Evolutionary conservation across 2,797 vertebrate genomes (phyloP).

Genomic region (Acanthiza pusilla): DNA sequence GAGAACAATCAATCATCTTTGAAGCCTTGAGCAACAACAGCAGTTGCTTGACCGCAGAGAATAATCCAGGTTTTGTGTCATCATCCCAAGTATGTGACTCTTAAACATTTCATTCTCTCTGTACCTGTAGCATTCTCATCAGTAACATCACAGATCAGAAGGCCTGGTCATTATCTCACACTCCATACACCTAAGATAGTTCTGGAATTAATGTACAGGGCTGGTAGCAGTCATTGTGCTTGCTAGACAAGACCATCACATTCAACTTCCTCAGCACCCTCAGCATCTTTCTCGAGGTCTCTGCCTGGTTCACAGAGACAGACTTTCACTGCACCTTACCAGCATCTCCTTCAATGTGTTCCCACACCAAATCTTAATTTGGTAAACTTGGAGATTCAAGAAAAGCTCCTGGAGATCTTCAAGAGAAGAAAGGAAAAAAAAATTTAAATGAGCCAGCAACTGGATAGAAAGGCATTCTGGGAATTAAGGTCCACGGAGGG

Average conservation of each 20-base stretch:
- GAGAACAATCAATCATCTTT: not conserved
- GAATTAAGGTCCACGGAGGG: not conserved
- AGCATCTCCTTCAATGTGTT: not conserved
- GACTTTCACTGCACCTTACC: not conserved
- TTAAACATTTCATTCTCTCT: not conserved
- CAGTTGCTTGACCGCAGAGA: not conserved
- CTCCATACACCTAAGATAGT: not conserved
- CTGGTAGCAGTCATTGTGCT: not conserved
- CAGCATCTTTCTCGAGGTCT: not conserved
- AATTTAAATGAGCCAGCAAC: not conserved
- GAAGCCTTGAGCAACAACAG: not conserved
- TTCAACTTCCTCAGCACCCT: not conserved
- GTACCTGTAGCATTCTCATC: not conserved
- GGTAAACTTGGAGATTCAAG: not conserved
- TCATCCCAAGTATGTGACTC: not conserved
- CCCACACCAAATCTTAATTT: not conserved
- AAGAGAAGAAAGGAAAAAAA: not conserved
- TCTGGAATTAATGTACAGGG: not conserved
- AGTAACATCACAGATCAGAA: not conserved
- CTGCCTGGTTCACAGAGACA: not conserved
- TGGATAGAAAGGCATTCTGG: not conserved
- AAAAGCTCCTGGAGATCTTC: not conserved
- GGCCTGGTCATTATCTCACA: not conserved
- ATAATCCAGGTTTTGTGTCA: not conserved
- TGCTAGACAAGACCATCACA: accelerated